phyloP scores from a whole-genome alignment of 2,113 vertebrate species.

The Microtus pennsylvanicus region DNA sequence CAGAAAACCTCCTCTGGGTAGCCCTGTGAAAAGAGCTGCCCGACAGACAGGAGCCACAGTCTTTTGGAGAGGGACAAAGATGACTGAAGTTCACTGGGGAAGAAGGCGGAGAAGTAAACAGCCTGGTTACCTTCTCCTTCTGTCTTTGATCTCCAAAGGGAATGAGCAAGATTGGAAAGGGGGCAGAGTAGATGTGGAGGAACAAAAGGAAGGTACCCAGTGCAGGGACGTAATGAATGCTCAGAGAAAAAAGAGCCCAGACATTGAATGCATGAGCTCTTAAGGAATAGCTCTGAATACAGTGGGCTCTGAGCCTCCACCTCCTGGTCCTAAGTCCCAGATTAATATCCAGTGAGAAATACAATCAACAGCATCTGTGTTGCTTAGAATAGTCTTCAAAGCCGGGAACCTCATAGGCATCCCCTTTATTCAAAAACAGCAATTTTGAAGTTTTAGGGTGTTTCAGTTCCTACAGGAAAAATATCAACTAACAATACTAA shows the following conservation, averaged over 20 bases:
- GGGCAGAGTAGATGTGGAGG: not conserved
- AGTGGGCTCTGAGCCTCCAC: not conserved
- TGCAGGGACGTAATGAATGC: not conserved
- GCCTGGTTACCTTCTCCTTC: not conserved
- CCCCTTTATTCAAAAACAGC: slow-evolving; percentile 39
- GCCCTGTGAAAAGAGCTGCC: not conserved
- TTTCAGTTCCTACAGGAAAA: slow-evolving; percentile 40
- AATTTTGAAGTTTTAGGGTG: slow-evolving; percentile 41
- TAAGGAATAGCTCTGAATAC: not conserved
- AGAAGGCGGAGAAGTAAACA: not conserved
- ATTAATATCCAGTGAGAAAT: slow-evolving; percentile 13
- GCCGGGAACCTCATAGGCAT: not conserved
- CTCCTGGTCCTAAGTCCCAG: not conserved
- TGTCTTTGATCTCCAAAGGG: not conserved
- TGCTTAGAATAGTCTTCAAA: slow-evolving; percentile 47
- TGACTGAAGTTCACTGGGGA: not conserved
- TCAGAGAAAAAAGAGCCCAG: not conserved
- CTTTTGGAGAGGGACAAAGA: not conserved
- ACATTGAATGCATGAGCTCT: not conserved
- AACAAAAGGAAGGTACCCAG: not conserved
- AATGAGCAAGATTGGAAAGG: not conserved
- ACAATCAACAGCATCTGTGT: not conserved
- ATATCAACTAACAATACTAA: slow-evolving; percentile 14
- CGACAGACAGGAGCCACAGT: not conserved
- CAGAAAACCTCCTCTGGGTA: not conserved